Conservation (phyloP, 1,140 invertebrate species). For the Eupristina koningsbergeri region DNA sequence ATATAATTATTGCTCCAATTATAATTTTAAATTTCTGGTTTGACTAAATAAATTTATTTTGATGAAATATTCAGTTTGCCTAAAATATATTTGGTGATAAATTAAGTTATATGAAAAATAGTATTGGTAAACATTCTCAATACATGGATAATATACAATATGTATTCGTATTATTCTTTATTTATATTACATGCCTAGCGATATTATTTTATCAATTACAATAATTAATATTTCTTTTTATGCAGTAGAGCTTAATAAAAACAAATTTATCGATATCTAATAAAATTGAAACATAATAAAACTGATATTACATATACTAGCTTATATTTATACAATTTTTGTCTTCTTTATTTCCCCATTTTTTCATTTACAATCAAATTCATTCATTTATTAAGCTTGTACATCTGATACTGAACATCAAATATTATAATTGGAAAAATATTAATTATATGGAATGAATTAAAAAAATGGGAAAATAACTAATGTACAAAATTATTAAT, state of each 20-base stretch:
- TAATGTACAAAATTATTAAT: background rate
- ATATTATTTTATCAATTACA: background rate
- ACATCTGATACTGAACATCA: background rate
- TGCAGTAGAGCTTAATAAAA: background rate
- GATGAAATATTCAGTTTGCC: no score
- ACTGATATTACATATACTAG: background rate
- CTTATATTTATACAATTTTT: background rate
- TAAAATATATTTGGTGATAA: no score
- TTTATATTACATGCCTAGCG: background rate
- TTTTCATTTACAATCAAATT: background rate
- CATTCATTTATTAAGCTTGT: background rate
- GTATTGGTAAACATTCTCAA: no score
- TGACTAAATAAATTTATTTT: no score
- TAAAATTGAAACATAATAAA: background rate
- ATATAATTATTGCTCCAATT: conserved; percentile 17
- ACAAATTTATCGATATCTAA: background rate
- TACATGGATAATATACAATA: no score
- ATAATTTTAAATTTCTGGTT: no score
- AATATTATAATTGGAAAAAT: background rate
- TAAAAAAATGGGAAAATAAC: background rate
- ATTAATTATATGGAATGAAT: background rate
- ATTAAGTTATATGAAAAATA: no score
- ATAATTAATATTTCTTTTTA: background rate
- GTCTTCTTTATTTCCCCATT: background rate
- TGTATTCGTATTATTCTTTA: no score